These are phyloP conservation scores for Chrysemys picta DNA, from an alignment of 2,113 vertebrate genomes.

Conservation along the genomic window DNA sequence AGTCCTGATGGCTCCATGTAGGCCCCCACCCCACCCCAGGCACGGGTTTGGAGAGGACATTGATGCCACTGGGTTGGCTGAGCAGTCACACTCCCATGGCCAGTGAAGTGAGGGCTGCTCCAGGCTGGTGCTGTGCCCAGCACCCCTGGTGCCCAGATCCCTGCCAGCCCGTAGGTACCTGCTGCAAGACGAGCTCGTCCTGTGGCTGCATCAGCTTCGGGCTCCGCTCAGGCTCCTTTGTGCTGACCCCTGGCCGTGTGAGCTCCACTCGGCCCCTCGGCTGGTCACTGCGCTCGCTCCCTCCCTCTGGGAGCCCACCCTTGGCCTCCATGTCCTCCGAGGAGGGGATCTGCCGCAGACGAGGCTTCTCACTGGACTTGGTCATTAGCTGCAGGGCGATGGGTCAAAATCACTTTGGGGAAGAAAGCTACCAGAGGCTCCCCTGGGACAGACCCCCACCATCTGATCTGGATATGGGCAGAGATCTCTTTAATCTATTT, in stretches of 20 bases:
- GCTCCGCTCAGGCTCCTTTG: slow-evolving; percentile 71
- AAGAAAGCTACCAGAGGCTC: background rate
- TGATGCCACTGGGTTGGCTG: background rate
- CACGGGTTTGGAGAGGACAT: background rate
- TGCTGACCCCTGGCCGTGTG: background rate
- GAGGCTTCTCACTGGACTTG: slow-evolving; percentile 91
- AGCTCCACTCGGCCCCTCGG: slow-evolving; percentile 59
- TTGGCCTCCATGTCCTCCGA: slow-evolving; percentile 89
- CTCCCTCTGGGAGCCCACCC: slow-evolving; percentile 59
- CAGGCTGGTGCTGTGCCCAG: rapidly evolving
- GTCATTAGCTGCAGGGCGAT: slow-evolving; percentile 78
- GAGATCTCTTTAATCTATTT: background rate
- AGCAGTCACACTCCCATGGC: rapidly evolving
- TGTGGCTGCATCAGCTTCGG: slow-evolving; percentile 82
- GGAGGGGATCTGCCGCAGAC: slow-evolving; percentile 91
- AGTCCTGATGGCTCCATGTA: rapidly evolving
- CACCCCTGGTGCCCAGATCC: background rate
- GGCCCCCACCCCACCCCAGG: no score
- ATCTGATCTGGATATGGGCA: background rate
- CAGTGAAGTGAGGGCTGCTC: background rate
- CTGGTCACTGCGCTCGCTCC: slow-evolving; percentile 68
- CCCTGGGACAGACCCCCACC: background rate
- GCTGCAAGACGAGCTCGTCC: slow-evolving; percentile 80
- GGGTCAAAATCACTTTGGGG: background rate
- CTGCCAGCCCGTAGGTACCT: slow-evolving; percentile 58